These are phyloP conservation scores for Danionella cerebrum DNA, from an alignment of 2,113 vertebrate species.

Conservation along the genomic window DNA sequence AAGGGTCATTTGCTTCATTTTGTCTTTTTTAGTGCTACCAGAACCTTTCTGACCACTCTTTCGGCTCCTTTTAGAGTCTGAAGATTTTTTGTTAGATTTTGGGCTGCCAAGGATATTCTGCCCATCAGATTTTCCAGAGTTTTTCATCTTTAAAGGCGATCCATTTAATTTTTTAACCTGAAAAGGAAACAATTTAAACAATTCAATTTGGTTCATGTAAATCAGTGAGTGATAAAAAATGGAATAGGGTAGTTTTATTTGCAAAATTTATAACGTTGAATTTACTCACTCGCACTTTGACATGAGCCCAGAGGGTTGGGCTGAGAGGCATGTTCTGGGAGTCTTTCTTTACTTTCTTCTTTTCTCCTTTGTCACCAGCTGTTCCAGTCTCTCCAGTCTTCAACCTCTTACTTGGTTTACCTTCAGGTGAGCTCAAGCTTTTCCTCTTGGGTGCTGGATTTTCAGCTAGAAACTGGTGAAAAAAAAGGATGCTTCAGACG, in stretches of 20 bases:
- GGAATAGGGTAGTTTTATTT: too few species aligned
- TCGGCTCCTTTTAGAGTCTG: constrained; percentile 59
- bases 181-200: constrained; percentile 21
- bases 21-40: constrained; percentile 68
- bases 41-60: constrained; percentile 57
- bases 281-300: constrained; percentile 59
- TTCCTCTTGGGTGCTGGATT: constrained; percentile 86
- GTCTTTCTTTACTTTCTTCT: constrained; percentile 61
- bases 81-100: constrained; percentile 52
- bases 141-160: constrained; percentile 85
- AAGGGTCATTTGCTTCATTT: constrained; percentile 95
- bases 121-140: constrained; percentile 73
- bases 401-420: constrained; percentile 77
- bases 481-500: too few species aligned
- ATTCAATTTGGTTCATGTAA: too few species aligned
- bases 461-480: constrained; percentile 91
- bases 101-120: constrained; percentile 54
- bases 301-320: constrained; percentile 83
- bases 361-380: constrained; percentile 49
- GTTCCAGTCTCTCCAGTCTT: constrained; percentile 62
- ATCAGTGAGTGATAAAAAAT: too few species aligned
- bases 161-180: constrained; percentile 78
- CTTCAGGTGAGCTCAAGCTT: constrained; percentile 75
- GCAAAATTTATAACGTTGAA: background rate
- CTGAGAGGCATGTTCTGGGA: constrained; percentile 73